A percentile compares a stretch with the other conserved stretches of the same genome.
These are phyloP conservation scores for Threskiornis aethiopicus DNA, from an alignment of 2,797 vertebrate species.

Conservation along the genomic window DNA sequence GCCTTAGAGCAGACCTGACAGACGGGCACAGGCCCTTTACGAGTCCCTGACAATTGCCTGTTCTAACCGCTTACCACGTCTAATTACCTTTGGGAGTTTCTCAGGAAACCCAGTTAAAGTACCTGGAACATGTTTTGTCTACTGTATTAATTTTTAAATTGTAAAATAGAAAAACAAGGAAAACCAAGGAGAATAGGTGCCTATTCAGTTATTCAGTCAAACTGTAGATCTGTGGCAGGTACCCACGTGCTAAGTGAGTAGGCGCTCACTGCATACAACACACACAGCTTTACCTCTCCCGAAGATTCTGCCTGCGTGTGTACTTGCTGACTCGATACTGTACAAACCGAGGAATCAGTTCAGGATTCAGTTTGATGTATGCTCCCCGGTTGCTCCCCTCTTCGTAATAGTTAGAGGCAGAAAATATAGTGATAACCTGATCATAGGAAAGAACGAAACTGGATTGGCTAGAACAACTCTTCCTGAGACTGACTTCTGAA, in stretches of 20 bases:
- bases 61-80: not conserved
- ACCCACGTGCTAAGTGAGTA: not conserved
- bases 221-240: not conserved
- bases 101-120: not conserved
- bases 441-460: not conserved
- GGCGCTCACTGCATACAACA: accelerated
- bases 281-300: slow-evolving; percentile 80
- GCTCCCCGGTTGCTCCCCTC: slow-evolving; percentile 96
- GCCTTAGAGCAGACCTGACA: not conserved
- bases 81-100: not conserved
- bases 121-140: not conserved
- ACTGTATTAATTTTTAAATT: not conserved
- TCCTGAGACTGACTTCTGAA: not conserved
- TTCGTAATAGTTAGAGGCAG: slow-evolving; percentile 98
- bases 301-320: slow-evolving; percentile 82
- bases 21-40: not conserved
- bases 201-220: not conserved
- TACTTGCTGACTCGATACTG: slow-evolving; percentile 89
- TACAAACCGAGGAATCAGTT: slow-evolving; percentile 84
- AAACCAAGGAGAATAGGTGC: not conserved
- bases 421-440: slow-evolving; percentile 96
- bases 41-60: not conserved
- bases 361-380: slow-evolving; percentile 88
- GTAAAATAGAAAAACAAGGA: not conserved
- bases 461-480: not conserved